Percentiles rank a stretch among this genome's conserved stretches.
Conservation (phyloP, 1,140 invertebrate genomes). For the Phenacoccus solenopsis region DNA sequence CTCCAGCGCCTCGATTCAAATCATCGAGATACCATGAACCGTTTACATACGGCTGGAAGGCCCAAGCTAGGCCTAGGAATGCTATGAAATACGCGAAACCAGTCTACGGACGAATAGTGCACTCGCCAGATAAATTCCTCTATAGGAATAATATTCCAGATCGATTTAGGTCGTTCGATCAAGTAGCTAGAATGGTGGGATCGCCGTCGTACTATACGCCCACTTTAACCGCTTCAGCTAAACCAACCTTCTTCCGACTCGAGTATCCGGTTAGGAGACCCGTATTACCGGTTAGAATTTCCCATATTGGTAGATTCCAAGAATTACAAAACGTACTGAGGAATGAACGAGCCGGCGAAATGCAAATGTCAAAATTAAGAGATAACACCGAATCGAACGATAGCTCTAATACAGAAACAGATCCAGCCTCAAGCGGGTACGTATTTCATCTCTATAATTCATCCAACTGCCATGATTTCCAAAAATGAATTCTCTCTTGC, state of each 20-base stretch:
- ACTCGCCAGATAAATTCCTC: constrained; percentile 4
- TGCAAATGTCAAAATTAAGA: neutral
- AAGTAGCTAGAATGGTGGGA: neutral
- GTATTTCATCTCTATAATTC: too few relatives aligned
- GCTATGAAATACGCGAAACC: constrained; percentile 7
- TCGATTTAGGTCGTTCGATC: neutral
- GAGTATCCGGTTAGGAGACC: constrained; percentile 5
- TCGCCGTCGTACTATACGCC: neutral
- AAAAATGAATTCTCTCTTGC: too few relatives aligned
- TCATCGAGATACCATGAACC: neutral
- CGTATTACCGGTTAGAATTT: neutral
- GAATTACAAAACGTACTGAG: neutral
- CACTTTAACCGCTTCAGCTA: neutral
- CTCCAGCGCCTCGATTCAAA: neutral
- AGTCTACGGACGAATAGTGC: neutral
- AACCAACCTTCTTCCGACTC: neutral
- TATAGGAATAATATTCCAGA: neutral
- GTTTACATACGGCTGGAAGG: neutral
- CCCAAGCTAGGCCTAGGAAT: neutral
- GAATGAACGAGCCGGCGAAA: neutral
- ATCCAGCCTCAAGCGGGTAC: neutral
- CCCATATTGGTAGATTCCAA: neutral
- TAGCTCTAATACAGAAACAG: neutral
- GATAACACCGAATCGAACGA: neutral
- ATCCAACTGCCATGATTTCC: too few relatives aligned